A percentile compares a stretch with the other conserved stretches of the same genome.
Conservation (phyloP, 2,888 invertebrate species). For the Mechanitis messenoides region DNA sequence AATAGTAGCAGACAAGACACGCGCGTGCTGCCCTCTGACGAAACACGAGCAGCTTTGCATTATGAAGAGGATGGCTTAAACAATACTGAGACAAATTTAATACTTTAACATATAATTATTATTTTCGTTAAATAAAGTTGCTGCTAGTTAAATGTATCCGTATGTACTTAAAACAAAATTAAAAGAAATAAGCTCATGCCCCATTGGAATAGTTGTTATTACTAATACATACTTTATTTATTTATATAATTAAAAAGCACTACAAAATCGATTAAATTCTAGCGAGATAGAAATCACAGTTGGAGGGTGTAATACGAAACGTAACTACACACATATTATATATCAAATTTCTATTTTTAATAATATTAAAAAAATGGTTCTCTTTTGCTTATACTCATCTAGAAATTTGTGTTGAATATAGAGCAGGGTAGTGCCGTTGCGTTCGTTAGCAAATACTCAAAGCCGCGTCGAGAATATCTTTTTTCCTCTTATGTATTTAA, state of each 20-base stretch:
- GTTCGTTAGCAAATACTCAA: conserved; percentile 54
- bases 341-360: too few relatives aligned
- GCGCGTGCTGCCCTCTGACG: conserved; percentile 68
- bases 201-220: too few relatives aligned
- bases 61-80: conserved; percentile 40
- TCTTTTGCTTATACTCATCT: conserved; percentile 34
- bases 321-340: too few relatives aligned
- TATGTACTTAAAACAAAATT: too few relatives aligned
- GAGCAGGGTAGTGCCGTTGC: conserved; percentile 46
- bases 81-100: conserved; percentile 32
- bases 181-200: too few relatives aligned
- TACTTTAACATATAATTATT: not conserved
- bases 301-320: too few relatives aligned
- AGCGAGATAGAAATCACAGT: too few relatives aligned
- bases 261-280: too few relatives aligned
- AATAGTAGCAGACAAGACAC: conserved; percentile 53
- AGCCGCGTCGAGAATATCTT: conserved; percentile 51
- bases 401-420: conserved; percentile 63
- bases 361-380: conserved; percentile 31
- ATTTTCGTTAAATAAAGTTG: not conserved
- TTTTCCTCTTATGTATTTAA: conserved; percentile 56
- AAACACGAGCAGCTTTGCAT: conserved; percentile 46
- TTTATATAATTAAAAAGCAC: too few relatives aligned
- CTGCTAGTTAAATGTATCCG: too few relatives aligned
- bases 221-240: too few relatives aligned